Evolutionary conservation across 2,888 invertebrate species (phyloP).

Genomic region (Drosophila helvetica): DNA sequence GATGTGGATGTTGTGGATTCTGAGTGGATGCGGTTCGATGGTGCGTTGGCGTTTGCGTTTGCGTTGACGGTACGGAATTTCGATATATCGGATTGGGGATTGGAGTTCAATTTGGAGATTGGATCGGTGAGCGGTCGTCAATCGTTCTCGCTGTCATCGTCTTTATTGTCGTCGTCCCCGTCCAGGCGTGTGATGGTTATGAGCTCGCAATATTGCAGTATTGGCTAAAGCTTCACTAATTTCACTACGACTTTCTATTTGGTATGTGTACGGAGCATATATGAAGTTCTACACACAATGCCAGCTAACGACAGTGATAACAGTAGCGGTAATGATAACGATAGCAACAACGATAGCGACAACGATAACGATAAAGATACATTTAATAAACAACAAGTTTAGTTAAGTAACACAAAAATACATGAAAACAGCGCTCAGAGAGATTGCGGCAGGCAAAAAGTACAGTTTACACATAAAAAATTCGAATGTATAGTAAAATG

Average conservation of each 20-base stretch:
- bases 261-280: conserved; percentile 20
- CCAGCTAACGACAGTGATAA: conserved; percentile 15
- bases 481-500: conserved; percentile 22
- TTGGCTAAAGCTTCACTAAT: conserved; percentile 84
- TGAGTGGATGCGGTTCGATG: conserved; percentile 12
- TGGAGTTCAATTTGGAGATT: conserved; percentile 14
- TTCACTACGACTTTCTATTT: conserved; percentile 84
- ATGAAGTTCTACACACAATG: conserved; percentile 8
- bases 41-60: too few relatives aligned
- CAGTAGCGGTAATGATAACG: conserved; percentile 12
- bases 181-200: conserved; percentile 78
- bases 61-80: conserved; percentile 35
- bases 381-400: not conserved
- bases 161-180: conserved; percentile 36
- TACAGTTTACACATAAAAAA: conserved; percentile 55
- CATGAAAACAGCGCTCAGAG: not conserved
- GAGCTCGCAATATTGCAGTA: conserved; percentile 81
- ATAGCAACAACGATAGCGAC: too few relatives aligned
- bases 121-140: conserved; percentile 46
- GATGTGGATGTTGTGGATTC: conserved; percentile 25
- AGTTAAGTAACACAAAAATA: not conserved
- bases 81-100: conserved; percentile 31
- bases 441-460: conserved; percentile 44
- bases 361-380: too few relatives aligned
- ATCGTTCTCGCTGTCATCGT: conserved; percentile 41